Percentiles rank a stretch among this genome's conserved stretches.
phyloP scores from a whole-genome alignment of 2,888 invertebrate genomes.

The Archips crataeganus region DNA sequence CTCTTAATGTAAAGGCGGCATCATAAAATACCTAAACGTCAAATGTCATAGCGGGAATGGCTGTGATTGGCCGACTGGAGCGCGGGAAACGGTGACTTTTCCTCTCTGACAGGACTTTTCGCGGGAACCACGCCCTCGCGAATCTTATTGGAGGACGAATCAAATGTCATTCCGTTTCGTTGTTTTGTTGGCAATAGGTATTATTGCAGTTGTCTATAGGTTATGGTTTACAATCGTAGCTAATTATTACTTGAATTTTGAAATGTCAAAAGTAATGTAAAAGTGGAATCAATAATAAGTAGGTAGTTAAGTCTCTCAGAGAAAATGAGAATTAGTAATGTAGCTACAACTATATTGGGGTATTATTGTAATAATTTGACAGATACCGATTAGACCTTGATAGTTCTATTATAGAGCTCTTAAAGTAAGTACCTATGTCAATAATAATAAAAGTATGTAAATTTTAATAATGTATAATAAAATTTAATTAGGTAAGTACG shows the following conservation, averaged over 20 bases:
- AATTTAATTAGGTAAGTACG: too few species aligned
- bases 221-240: conserved; percentile 37
- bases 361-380: too few species aligned
- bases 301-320: too few species aligned
- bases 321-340: too few species aligned
- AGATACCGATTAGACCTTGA: too few species aligned
- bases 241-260: neutral
- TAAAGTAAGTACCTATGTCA: too few species aligned
- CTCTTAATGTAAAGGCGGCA: neutral
- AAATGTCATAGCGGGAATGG: conserved; percentile 52
- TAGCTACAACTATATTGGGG: too few species aligned
- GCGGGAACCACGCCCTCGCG: conserved; percentile 72
- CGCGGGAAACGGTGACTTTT: conserved; percentile 79
- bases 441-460: too few species aligned
- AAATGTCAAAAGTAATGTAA: neutral
- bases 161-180: conserved; percentile 63
- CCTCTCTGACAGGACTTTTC: conserved; percentile 75
- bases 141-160: conserved; percentile 73
- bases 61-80: conserved; percentile 57
- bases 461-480: too few species aligned
- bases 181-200: conserved; percentile 6
- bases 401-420: too few species aligned
- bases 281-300: too few species aligned
- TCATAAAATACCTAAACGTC: conserved; percentile 47
- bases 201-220: neutral